These are phyloP conservation scores for Sebastes ruberrimus DNA, from an alignment of 2,797 vertebrate species.

Conservation along the genomic window DNA sequence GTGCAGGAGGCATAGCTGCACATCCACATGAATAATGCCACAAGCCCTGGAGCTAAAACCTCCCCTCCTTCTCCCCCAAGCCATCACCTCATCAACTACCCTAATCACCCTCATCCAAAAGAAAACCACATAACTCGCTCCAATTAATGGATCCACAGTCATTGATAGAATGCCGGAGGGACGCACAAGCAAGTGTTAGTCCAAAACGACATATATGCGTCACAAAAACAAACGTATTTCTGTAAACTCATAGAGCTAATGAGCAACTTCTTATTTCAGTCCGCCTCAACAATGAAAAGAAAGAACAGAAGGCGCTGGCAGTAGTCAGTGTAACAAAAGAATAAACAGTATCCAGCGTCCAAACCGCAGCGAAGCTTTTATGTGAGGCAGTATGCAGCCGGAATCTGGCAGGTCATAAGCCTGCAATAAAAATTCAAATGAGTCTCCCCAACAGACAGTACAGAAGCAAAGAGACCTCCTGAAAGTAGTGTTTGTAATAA, in stretches of 20 bases:
- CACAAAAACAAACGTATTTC: slow-evolving; percentile 12
- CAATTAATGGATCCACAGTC: slow-evolving; percentile 61
- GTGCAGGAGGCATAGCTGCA: slow-evolving; percentile 57
- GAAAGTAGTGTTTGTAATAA: slow-evolving; percentile 39
- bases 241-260: slow-evolving; percentile 33
- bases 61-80: slow-evolving; percentile 31
- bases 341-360: slow-evolving; percentile 38
- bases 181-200: slow-evolving; percentile 43
- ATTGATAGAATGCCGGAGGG: slow-evolving; percentile 47
- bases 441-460: slow-evolving; percentile 38
- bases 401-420: slow-evolving; percentile 61
- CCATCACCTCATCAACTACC: slow-evolving; percentile 73
- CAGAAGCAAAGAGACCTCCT: slow-evolving; percentile 25
- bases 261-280: slow-evolving; percentile 44
- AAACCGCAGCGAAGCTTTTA: slow-evolving; percentile 42
- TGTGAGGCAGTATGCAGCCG: slow-evolving; percentile 35
- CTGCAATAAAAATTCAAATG: slow-evolving; percentile 64
- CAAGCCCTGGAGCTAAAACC: slow-evolving; percentile 46
- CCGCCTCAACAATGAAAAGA: slow-evolving; percentile 25
- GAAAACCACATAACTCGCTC: slow-evolving; percentile 56
- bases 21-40: slow-evolving; percentile 64
- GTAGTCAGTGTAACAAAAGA: slow-evolving; percentile 41
- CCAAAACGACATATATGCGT: slow-evolving; percentile 13
- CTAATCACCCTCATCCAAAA: slow-evolving; percentile 70
- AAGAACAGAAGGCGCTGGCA: slow-evolving; percentile 14